phyloP scores from a whole-genome alignment of 1,140 invertebrate genomes.

The Aphidius gifuensis region DNA sequence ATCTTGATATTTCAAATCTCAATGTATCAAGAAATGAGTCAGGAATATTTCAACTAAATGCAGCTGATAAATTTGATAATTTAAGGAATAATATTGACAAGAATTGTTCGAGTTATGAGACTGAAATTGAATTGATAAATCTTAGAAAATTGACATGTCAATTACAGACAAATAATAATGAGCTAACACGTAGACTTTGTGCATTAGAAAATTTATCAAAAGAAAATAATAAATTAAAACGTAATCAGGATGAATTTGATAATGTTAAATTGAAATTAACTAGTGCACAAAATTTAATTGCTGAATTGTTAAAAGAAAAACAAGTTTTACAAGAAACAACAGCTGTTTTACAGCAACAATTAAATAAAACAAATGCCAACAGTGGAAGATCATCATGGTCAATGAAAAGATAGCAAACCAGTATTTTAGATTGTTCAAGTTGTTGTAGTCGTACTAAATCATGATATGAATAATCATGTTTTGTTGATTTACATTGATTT shows the following conservation, averaged over 20 bases:
- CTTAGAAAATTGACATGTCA: conserved; percentile 56
- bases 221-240: conserved; percentile 60
- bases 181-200: conserved; percentile 59
- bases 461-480: conserved; percentile 22
- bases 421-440: conserved; percentile 63
- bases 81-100: conserved; percentile 30
- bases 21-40: conserved; percentile 64
- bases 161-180: conserved; percentile 64
- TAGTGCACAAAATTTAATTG: conserved; percentile 71
- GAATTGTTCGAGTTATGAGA: conserved; percentile 36
- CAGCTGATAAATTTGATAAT: conserved; percentile 20
- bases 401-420: conserved; percentile 65
- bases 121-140: conserved; percentile 52
- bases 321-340: conserved; percentile 68
- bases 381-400: conserved; percentile 52
- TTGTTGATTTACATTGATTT: not conserved
- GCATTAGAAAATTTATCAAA: conserved; percentile 63
- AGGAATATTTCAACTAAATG: conserved; percentile 68
- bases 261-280: conserved; percentile 59
- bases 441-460: conserved; percentile 56
- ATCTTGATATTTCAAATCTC: conserved; percentile 69
- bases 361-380: conserved; percentile 40
- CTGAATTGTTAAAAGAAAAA: conserved; percentile 68
- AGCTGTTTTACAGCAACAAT: conserved; percentile 61
- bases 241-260: conserved; percentile 64